Evolutionary conservation across 2,888 invertebrate species (phyloP).

Genomic region (Himalopsyche kuldschensis): DNA sequence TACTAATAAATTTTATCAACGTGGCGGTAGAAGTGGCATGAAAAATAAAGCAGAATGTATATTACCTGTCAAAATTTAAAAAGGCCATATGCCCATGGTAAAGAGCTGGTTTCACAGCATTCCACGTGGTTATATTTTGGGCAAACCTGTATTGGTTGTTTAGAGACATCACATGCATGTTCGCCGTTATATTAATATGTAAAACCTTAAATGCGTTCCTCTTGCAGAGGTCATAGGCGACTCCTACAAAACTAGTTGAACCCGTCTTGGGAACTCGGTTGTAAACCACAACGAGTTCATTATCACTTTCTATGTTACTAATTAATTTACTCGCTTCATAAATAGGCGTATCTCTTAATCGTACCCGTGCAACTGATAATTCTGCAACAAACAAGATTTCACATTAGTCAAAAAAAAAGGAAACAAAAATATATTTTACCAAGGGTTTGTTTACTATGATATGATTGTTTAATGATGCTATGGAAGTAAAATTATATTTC

Average conservation of each 20-base stretch:
- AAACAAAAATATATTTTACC: too few relatives aligned
- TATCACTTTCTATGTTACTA: conserved; percentile 51
- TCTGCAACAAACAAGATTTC: conserved; percentile 43
- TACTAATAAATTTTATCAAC: too few relatives aligned
- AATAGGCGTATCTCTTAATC: conserved; percentile 42
- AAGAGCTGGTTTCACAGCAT: conserved; percentile 86
- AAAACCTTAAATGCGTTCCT: conserved; percentile 67
- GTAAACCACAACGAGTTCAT: conserved; percentile 83
- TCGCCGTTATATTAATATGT: conserved; percentile 95
- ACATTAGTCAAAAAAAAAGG: too few relatives aligned
- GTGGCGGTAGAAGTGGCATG: too few relatives aligned
- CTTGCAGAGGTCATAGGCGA: conserved; percentile 85
- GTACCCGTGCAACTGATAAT: conserved; percentile 45
- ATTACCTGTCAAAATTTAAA: conserved; percentile 88
- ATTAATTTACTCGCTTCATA: conserved; percentile 30
- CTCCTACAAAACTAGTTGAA: conserved; percentile 92
- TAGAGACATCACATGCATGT: conserved; percentile 92
- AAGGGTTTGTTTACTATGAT: too few relatives aligned
- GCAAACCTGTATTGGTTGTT: conserved; percentile 89
- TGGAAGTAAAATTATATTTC: too few relatives aligned
- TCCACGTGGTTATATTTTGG: conserved; percentile 89
- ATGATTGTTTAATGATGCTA: too few relatives aligned
- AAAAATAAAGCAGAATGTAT: conserved; percentile 6
- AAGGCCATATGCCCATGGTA: conserved; percentile 98
- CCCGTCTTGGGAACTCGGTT: conserved; percentile 97